A percentile compares a stretch with the other conserved stretches of the same genome.
Evolutionary conservation across 2,888 invertebrate genomes (phyloP).

Genomic region (Rhimphoctona megacephalus): DNA sequence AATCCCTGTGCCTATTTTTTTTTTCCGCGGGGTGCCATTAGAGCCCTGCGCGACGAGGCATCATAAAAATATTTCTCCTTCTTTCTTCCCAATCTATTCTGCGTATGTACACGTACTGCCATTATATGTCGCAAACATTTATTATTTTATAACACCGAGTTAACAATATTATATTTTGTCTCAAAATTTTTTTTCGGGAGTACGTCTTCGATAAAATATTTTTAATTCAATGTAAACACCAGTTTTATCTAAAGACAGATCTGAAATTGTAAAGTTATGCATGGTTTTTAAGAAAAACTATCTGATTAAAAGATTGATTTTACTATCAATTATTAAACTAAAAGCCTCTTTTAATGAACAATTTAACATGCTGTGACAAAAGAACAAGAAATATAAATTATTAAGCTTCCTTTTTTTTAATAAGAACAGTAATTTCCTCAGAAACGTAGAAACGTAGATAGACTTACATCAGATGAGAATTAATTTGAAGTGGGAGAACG

Average conservation of each 20-base stretch:
- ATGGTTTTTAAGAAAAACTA: not conserved
- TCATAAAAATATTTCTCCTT: constrained; percentile 81
- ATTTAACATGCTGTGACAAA: not conserved
- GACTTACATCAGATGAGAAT: not conserved
- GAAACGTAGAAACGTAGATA: not conserved
- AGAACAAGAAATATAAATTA: not conserved
- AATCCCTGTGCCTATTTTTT: constrained; percentile 78
- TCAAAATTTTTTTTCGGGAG: not conserved
- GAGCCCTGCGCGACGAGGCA: constrained; percentile 77
- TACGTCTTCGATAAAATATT: not conserved
- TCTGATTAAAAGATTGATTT: not conserved
- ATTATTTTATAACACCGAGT: constrained; percentile 28
- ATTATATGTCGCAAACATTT: constrained; percentile 27
- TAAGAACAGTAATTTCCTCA: not conserved
- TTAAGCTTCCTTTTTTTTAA: not conserved
- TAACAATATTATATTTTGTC: not conserved
- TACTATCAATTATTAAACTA: not conserved
- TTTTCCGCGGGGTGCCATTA: constrained; percentile 80
- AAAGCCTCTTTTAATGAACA: not conserved
- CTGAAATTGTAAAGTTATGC: too few species aligned
- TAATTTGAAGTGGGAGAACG: not conserved
- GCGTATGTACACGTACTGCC: not conserved
- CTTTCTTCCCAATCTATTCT: constrained; percentile 9
- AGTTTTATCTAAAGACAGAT: not conserved
- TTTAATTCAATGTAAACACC: not conserved